phyloP scores from a whole-genome alignment of 2,797 vertebrate species.

The Sternarchorhynchus goeldii region DNA sequence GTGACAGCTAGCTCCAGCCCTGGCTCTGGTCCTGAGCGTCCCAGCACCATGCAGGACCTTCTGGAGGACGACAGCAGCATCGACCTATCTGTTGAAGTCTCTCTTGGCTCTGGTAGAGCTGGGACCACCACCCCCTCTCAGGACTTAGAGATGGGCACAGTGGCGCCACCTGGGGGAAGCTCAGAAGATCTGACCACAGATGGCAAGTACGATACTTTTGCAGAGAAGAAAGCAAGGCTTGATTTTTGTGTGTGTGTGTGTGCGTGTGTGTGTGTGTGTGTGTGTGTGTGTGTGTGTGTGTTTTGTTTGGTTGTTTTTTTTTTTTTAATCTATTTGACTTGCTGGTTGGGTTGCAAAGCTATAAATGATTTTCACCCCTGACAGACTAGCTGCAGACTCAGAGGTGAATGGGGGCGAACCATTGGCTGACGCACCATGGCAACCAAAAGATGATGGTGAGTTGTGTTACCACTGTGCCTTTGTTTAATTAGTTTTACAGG shows the following conservation, averaged over 20 bases:
- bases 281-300: no score
- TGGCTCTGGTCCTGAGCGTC: conserved; percentile 48
- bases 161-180: conserved; percentile 52
- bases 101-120: conserved; percentile 64
- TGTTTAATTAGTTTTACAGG: not conserved
- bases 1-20: conserved; percentile 26
- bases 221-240: conserved; percentile 8
- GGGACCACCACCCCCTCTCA: conserved; percentile 63
- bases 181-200: conserved; percentile 83
- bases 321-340: conserved; percentile 21
- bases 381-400: conserved; percentile 62
- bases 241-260: not conserved
- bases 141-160: conserved; percentile 64
- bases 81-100: conserved; percentile 67
- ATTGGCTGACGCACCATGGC: not conserved
- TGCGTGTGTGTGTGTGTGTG: no score
- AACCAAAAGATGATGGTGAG: conserved; percentile 35
- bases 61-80: conserved; percentile 68
- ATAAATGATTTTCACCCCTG: conserved; percentile 53
- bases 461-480: not conserved
- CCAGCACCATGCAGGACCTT: conserved; percentile 57
- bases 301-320: not conserved
- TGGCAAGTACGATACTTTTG: conserved; percentile 85
- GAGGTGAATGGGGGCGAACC: conserved; percentile 31
- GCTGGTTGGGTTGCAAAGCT: conserved; percentile 37